Evolutionary conservation across 1,140 invertebrate species (phyloP).

Genomic region (Drosophila chauvacae): DNA sequence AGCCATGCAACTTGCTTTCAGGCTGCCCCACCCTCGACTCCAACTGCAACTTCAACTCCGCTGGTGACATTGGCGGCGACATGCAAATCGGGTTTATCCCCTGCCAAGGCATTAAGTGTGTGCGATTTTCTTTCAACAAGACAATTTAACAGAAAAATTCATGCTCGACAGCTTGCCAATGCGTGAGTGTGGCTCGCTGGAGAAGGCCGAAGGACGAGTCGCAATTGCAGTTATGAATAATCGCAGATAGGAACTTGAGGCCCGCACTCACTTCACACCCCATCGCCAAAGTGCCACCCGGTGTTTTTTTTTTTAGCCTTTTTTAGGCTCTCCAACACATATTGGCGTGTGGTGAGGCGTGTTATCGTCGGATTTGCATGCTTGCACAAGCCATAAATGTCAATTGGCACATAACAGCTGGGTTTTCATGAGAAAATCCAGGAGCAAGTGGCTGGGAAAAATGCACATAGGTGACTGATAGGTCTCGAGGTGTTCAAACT

Average conservation of each 20-base stretch:
- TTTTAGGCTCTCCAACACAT: conserved; percentile 20
- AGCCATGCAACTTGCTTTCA: conserved; percentile 50
- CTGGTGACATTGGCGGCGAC: conserved; percentile 30
- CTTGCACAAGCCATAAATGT: conserved; percentile 80
- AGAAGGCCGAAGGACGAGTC: conserved; percentile 13
- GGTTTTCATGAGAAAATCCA: conserved; percentile 11
- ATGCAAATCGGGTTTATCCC: conserved; percentile 73
- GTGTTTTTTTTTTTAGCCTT: conserved; percentile 17
- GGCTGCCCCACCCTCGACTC: conserved; percentile 13
- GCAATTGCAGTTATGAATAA: conserved; percentile 75
- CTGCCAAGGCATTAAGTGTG: conserved; percentile 68
- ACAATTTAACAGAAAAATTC: conserved; percentile 79
- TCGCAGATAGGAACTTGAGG: conserved; percentile 53
- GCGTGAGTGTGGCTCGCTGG: conserved; percentile 32
- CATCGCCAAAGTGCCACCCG: conserved; percentile 27
- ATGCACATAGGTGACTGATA: conserved; percentile 51
- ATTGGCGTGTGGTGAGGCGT: conserved; percentile 64
- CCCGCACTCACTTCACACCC: not conserved
- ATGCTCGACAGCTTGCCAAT: conserved; percentile 74
- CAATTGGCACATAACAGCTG: conserved; percentile 60
- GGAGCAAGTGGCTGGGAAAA: conserved; percentile 22
- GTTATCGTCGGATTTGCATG: conserved; percentile 72
- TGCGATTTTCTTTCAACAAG: conserved; percentile 79
- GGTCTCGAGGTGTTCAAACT: conserved; percentile 34
- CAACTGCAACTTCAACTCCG: not conserved